These are phyloP conservation scores for Podarcis muralis DNA, from an alignment of 2,113 vertebrate species.

Conservation along the genomic window DNA sequence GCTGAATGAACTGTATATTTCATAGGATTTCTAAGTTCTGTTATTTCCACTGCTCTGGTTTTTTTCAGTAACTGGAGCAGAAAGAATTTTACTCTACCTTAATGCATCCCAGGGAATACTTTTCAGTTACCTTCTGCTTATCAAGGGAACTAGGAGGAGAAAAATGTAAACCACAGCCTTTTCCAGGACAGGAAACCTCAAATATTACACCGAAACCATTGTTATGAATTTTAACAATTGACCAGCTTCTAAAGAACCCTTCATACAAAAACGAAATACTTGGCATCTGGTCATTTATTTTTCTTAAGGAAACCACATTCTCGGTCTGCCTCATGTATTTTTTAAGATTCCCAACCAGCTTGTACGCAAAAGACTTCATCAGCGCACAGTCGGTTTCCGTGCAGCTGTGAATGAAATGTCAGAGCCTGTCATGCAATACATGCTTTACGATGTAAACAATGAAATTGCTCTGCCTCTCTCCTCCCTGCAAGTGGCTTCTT, in stretches of 20 bases:
- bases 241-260: slow-evolving; percentile 30
- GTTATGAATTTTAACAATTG: not conserved
- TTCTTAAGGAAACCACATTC: not conserved
- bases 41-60: slow-evolving; percentile 68
- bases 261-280: not conserved
- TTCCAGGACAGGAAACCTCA: slow-evolving; percentile 44
- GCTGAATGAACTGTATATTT: slow-evolving; percentile 58
- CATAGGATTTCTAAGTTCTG: slow-evolving; percentile 63
- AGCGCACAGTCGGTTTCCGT: slow-evolving; percentile 28
- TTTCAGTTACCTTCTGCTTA: slow-evolving; percentile 67
- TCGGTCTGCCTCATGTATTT: slow-evolving; percentile 20
- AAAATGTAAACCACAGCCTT: slow-evolving; percentile 46
- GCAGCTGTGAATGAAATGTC: slow-evolving; percentile 51
- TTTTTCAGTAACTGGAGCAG: slow-evolving; percentile 70
- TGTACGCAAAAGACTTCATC: slow-evolving; percentile 28
- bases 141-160: slow-evolving; percentile 17
- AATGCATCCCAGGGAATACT: slow-evolving; percentile 65
- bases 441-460: slow-evolving; percentile 40
- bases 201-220: slow-evolving; percentile 46
- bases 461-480: not conserved
- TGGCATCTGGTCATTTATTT: slow-evolving; percentile 32
- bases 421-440: not conserved
- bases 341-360: slow-evolving; percentile 40
- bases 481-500: not conserved
- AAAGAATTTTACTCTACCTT: slow-evolving; percentile 67